Evolutionary conservation across 2,113 vertebrate genomes (phyloP).

Genomic region (Strix aluco): DNA sequence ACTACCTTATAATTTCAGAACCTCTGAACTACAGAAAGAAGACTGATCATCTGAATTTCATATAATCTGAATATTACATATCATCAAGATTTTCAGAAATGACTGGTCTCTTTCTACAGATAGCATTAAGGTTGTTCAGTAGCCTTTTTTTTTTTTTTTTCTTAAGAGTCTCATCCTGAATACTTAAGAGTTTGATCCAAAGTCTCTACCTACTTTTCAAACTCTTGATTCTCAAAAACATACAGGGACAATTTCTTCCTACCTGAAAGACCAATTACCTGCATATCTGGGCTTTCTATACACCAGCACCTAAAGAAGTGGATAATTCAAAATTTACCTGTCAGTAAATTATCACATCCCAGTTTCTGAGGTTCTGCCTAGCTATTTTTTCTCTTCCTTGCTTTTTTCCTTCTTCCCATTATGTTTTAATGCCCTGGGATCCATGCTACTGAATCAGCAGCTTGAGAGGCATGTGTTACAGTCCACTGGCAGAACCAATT

Average conservation of each 20-base stretch:
- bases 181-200: not conserved
- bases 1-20: not conserved
- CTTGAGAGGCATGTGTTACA: conserved; percentile 41
- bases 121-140: not conserved
- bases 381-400: not conserved
- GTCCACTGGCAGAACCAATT: conserved; percentile 32
- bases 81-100: not conserved
- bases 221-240: not conserved
- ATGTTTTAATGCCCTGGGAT: conserved; percentile 31
- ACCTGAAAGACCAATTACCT: not conserved
- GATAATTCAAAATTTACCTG: not conserved
- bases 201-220: not conserved
- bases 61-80: not conserved
- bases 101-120: not conserved
- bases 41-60: not conserved
- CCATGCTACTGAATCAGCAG: conserved; percentile 22
- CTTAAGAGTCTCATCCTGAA: not conserved
- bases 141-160: not conserved
- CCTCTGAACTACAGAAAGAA: not conserved
- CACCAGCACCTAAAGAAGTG: not conserved
- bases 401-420: not conserved
- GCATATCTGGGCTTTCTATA: not conserved
- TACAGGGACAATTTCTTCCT: not conserved
- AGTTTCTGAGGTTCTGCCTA: not conserved
- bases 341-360: not conserved